These are phyloP conservation scores for Cisticola juncidis DNA, from an alignment of 2,113 vertebrate species.

Conservation along the genomic window DNA sequence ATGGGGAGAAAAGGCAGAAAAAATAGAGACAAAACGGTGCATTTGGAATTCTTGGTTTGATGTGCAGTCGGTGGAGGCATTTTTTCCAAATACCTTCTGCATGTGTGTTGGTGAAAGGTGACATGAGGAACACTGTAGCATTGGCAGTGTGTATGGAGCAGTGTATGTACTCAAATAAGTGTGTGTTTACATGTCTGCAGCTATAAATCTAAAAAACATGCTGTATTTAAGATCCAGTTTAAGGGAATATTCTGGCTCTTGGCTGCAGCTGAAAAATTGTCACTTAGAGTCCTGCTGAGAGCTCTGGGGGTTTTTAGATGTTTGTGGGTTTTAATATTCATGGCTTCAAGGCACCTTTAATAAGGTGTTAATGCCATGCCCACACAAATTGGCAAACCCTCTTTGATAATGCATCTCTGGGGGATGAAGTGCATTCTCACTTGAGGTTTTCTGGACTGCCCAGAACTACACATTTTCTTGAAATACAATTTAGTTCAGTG, in stretches of 20 bases:
- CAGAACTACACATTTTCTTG: not conserved
- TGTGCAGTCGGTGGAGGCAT: not conserved
- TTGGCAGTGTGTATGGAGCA: not conserved
- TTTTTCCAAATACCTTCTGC: not conserved
- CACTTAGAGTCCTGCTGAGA: not conserved
- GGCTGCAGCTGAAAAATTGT: not conserved
- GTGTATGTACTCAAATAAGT: too few species aligned
- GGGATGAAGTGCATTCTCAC: not conserved
- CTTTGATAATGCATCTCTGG: not conserved
- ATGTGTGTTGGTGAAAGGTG: not conserved
- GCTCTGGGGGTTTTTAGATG: not conserved
- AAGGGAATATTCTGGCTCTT: not conserved
- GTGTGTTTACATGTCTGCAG: not conserved
- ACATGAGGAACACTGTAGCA: rapidly evolving
- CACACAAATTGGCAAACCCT: not conserved
- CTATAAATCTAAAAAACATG: not conserved
- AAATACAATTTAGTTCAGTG: not conserved
- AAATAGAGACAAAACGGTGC: not conserved
- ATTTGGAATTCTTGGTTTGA: not conserved
- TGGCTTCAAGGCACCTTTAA: not conserved
- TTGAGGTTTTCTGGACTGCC: not conserved
- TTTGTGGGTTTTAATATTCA: not conserved
- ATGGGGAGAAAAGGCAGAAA: not conserved
- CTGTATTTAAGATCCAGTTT: not conserved
- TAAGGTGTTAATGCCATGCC: not conserved